Conservation (phyloP, 1,140 invertebrate species). For the Notospermus geniculatus region DNA sequence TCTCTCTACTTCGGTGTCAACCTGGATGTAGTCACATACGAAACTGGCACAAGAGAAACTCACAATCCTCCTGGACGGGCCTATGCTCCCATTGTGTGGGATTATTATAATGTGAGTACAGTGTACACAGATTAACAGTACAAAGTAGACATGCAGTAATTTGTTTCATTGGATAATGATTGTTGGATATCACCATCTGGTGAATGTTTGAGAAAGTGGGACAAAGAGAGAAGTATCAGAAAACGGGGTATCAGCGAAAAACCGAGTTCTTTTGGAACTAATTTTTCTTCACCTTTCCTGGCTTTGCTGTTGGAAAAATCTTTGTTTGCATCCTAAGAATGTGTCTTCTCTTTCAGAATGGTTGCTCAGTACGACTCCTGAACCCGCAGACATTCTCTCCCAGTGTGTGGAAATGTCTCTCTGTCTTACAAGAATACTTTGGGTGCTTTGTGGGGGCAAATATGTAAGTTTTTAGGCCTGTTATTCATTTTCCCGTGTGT, state of each 20-base stretch:
- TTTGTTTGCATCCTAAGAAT: too few relatives aligned
- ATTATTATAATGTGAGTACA: slow-evolving; percentile 71
- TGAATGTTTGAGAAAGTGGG: too few relatives aligned
- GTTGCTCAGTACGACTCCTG: slow-evolving; percentile 85
- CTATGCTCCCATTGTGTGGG: slow-evolving; percentile 81
- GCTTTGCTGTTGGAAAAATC: too few relatives aligned
- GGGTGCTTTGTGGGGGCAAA: slow-evolving; percentile 92
- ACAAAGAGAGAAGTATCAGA: too few relatives aligned
- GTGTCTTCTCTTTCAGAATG: slow-evolving; percentile 60
- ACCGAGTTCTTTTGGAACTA: too few relatives aligned
- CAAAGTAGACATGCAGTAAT: too few relatives aligned
- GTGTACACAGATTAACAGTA: too few relatives aligned
- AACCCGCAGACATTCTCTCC: slow-evolving; percentile 89
- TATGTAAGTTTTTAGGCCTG: slow-evolving; percentile 65
- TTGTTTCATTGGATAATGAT: too few relatives aligned
- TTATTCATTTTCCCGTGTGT: too few relatives aligned
- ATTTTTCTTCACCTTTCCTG: too few relatives aligned
- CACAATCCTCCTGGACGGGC: slow-evolving; percentile 76
- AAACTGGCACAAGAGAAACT: slow-evolving; percentile 74
- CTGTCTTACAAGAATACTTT: slow-evolving; percentile 91
- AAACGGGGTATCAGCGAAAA: too few relatives aligned
- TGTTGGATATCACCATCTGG: too few relatives aligned
- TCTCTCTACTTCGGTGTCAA: slow-evolving; percentile 80
- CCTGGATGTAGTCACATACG: slow-evolving; percentile 86
- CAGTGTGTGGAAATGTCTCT: slow-evolving; percentile 62